Evolutionary conservation across 2,113 vertebrate genomes (phyloP).

Genomic region (Asarcornis scutulata): DNA sequence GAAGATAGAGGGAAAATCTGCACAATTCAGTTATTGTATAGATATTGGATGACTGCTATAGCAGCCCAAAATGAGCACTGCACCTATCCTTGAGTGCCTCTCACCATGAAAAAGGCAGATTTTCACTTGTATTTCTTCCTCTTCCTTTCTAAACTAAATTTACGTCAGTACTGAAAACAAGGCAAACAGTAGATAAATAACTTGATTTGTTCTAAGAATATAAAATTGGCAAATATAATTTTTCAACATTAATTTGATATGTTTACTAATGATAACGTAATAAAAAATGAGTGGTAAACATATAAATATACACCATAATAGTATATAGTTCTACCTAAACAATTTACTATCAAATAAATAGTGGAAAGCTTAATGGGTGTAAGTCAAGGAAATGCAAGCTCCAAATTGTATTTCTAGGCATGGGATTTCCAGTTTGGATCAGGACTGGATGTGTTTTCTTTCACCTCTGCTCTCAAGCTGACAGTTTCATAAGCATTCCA

Average conservation of each 20-base stretch:
- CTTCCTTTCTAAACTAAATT: background rate
- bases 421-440: background rate
- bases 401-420: background rate
- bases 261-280: background rate
- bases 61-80: background rate
- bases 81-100: background rate
- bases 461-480: background rate
- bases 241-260: background rate
- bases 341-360: background rate
- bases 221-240: background rate
- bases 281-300: background rate
- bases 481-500: background rate
- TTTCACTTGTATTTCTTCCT: background rate
- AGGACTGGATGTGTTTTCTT: background rate
- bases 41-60: background rate
- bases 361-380: background rate
- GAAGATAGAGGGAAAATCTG: background rate
- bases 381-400: background rate
- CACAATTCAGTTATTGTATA: background rate
- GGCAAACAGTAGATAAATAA: background rate
- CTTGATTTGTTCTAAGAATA: background rate
- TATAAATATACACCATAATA: background rate
- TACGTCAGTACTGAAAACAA: background rate
- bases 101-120: background rate
- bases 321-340: background rate